A percentile compares a stretch with the other conserved stretches of the same genome.
These are phyloP conservation scores for Cheumatopsyche charites DNA, from an alignment of 1,140 invertebrate species.

Conservation along the genomic window DNA sequence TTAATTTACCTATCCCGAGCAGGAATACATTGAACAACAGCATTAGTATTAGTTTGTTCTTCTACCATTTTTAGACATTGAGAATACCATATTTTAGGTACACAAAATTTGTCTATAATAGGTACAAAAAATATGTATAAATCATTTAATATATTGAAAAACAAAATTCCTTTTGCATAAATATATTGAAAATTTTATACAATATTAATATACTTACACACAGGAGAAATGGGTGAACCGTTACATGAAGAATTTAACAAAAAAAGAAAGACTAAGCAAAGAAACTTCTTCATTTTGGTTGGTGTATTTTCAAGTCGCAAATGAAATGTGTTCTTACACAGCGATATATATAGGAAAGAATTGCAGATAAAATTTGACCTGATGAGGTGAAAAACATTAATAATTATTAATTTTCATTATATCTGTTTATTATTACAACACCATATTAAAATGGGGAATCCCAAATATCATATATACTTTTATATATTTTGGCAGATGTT, in stretches of 20 bases:
- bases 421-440: too few species aligned
- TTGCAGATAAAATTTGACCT: too few species aligned
- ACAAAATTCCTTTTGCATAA: background rate
- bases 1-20: conserved; percentile 67
- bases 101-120: conserved; percentile 72
- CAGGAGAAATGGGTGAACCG: background rate
- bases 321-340: too few species aligned
- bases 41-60: conserved; percentile 67
- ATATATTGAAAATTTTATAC: background rate
- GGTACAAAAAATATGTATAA: background rate
- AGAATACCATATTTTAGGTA: conserved; percentile 66
- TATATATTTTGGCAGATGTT: too few species aligned
- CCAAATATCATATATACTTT: too few species aligned
- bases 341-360: too few species aligned
- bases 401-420: too few species aligned
- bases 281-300: too few species aligned
- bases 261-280: too few species aligned
- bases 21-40: conserved; percentile 67
- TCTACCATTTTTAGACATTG: conserved; percentile 70
- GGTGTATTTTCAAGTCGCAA: too few species aligned
- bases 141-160: background rate
- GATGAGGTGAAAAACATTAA: too few species aligned
- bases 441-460: too few species aligned
- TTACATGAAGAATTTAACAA: background rate
- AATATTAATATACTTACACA: background rate